Percentiles rank a stretch among this genome's conserved stretches.
Conservation (phyloP, 2,797 vertebrate species). For the Limnodromus scolopaceus region DNA sequence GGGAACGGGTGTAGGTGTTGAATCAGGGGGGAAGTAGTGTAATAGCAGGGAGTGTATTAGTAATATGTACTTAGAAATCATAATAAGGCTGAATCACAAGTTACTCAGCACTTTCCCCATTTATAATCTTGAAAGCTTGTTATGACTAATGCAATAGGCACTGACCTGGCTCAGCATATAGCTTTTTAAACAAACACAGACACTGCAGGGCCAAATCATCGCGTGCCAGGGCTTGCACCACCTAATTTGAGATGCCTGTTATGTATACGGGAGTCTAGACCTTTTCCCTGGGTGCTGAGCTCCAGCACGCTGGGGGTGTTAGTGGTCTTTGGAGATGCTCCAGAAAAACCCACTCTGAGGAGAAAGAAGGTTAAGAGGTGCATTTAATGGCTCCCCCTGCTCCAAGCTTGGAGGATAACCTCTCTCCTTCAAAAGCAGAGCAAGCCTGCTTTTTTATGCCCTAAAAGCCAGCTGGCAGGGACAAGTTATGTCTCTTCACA, state of each 20-base stretch:
- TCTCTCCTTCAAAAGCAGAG: neutral
- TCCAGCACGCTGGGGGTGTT: neutral
- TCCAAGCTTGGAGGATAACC: neutral
- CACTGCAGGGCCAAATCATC: neutral
- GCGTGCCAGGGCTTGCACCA: neutral
- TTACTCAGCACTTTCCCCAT: conserved; percentile 72
- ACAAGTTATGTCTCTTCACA: neutral
- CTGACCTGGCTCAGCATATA: conserved; percentile 39
- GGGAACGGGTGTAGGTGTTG: conserved; percentile 14
- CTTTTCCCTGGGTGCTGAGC: neutral
- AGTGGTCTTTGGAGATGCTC: neutral
- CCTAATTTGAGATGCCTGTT: conserved; percentile 18
- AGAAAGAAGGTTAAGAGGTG: neutral
- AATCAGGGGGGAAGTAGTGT: neutral
- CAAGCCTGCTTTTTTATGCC: neutral
- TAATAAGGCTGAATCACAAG: conserved; percentile 69
- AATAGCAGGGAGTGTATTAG: conserved; percentile 52
- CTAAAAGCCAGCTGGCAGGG: neutral
- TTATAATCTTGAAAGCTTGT: conserved; percentile 66
- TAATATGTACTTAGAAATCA: conserved; percentile 68
- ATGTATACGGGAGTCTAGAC: neutral
- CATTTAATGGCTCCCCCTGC: neutral
- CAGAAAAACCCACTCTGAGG: neutral
- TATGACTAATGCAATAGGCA: conserved; percentile 74
- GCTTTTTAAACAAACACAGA: conserved; percentile 61